Evolutionary conservation across 30 jellyfish, hydroid and myxozoan species (phyloP).

Genomic region (Aurelia sp.): DNA sequence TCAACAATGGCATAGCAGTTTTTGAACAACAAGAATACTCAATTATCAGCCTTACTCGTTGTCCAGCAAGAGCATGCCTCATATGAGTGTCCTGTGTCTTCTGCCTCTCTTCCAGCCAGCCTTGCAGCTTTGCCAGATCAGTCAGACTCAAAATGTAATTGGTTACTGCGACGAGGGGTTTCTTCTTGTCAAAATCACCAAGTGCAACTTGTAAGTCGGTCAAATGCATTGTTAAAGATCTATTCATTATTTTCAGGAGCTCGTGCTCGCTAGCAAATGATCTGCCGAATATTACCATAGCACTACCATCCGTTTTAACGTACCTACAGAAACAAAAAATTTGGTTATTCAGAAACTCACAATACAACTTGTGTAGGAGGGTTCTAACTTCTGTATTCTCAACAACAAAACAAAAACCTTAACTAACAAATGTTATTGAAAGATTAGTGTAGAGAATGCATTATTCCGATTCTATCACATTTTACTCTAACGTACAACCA

Average conservation of each 20-base stretch:
- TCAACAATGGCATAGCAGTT: constrained; percentile 13
- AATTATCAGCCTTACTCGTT: constrained; percentile 29
- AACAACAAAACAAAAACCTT: no score
- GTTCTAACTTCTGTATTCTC: no score
- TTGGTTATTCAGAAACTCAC: neutral
- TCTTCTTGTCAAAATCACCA: constrained; percentile 36
- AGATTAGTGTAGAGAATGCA: no score
- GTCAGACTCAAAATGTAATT: constrained; percentile 31
- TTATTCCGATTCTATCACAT: no score
- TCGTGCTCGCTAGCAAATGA: constrained; percentile 48
- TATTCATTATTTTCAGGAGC: constrained; percentile 27
- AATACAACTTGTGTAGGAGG: no score
- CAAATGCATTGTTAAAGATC: constrained; percentile 33
- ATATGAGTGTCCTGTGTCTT: constrained; percentile 26
- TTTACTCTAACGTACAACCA: no score
- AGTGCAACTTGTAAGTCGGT: constrained; percentile 58
- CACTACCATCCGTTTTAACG: constrained; percentile 48
- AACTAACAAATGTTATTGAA: no score
- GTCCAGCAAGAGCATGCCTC: constrained; percentile 37
- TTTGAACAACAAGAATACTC: constrained; percentile 50
- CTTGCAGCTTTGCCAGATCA: constrained; percentile 16
- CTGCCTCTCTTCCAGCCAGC: constrained; percentile 37
- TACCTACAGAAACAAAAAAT: neutral
- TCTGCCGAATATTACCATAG: constrained; percentile 31
- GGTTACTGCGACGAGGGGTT: constrained; percentile 50